Percentiles rank a stretch among this genome's conserved stretches.
phyloP scores from a whole-genome alignment of 2,113 vertebrate species.

The Varanus komodoensis region DNA sequence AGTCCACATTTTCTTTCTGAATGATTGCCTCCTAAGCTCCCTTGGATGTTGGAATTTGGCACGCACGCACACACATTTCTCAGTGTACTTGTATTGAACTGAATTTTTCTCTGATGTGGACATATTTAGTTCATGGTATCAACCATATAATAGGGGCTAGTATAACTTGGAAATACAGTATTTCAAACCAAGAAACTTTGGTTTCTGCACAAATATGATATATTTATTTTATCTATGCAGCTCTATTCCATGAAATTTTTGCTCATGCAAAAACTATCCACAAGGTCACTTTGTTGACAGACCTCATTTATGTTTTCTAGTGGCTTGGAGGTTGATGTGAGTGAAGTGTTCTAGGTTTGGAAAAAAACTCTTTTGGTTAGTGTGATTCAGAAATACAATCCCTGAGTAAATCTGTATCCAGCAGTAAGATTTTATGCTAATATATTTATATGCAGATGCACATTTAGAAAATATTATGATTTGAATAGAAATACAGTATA shows the following conservation, averaged over 20 bases:
- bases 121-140: background rate
- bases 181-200: background rate
- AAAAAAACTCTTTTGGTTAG: background rate
- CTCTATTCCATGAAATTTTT: conserved; percentile 15
- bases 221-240: background rate
- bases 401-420: background rate
- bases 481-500: too few relatives aligned
- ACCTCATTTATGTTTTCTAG: background rate
- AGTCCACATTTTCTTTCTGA: conserved; percentile 3
- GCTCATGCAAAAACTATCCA: conserved; percentile 15
- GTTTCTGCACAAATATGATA: background rate
- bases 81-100: background rate
- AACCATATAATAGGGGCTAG: background rate
- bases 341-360: background rate
- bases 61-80: background rate
- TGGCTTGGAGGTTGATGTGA: background rate
- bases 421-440: background rate
- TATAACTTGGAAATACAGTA: background rate
- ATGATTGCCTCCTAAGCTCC: background rate
- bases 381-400: background rate
- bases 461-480: too few relatives aligned
- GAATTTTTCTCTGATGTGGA: background rate
- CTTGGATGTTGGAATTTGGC: background rate
- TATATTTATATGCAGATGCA: too few relatives aligned
- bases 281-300: background rate